Percentiles rank a stretch among this genome's conserved stretches.
phyloP scores from a whole-genome alignment of 2,888 invertebrate genomes.

The Tanypteryx hageni region DNA sequence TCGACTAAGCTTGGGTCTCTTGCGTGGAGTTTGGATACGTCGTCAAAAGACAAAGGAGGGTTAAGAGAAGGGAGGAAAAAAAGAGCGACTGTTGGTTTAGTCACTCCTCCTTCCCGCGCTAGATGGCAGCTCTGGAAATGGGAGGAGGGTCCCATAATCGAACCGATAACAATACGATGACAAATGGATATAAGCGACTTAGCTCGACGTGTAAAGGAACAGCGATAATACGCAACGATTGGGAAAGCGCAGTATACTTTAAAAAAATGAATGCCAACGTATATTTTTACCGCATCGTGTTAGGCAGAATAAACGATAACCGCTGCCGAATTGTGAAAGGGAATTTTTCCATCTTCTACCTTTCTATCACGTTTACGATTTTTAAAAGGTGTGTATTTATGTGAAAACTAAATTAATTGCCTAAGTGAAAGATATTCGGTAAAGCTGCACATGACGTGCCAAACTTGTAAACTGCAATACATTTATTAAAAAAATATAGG shows the following conservation, averaged over 20 bases:
- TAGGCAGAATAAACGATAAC: background rate
- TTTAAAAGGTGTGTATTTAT: no score
- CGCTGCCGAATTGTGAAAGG: no score
- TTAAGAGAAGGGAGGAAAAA: background rate
- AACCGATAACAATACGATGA: slow-evolving; percentile 10
- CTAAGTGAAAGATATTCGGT: no score
- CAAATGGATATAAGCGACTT: background rate
- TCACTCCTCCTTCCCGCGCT: background rate
- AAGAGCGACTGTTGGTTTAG: background rate
- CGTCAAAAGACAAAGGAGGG: background rate
- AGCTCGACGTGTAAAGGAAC: background rate
- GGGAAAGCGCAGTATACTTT: background rate
- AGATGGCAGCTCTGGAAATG: slow-evolving; percentile 4
- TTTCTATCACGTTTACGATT: no score
- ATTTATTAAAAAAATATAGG: no score
- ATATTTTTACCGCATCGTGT: background rate
- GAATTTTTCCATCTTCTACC: no score
- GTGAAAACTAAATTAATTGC: no score
- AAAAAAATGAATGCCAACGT: background rate
- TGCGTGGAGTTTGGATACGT: background rate
- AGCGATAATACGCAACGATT: background rate
- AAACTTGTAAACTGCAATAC: no score
- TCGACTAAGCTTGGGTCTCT: background rate
- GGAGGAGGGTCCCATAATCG: background rate
- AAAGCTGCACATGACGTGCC: no score